A percentile compares a stretch with the other conserved stretches of the same genome.
phyloP scores from a whole-genome alignment of 2,797 vertebrate genomes.

The Cossypha niveicapilla region DNA sequence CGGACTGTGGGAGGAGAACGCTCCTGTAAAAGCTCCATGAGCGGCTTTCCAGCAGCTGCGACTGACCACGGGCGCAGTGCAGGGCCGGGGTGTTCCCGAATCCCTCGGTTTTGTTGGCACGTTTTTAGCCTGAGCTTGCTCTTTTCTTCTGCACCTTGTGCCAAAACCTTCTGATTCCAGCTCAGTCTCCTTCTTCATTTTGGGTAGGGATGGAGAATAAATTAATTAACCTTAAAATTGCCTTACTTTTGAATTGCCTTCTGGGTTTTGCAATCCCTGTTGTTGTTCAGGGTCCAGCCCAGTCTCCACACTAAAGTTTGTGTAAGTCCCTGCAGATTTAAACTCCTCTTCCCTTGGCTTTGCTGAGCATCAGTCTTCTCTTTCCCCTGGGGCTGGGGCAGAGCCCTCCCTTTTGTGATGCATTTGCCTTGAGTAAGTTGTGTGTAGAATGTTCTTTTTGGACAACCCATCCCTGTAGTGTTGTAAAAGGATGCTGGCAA shows the following conservation, averaged over 20 bases:
- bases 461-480: rapidly evolving
- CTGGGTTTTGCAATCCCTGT: background rate
- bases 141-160: background rate
- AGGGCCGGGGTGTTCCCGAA: background rate
- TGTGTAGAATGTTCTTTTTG: background rate
- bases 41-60: background rate
- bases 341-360: background rate
- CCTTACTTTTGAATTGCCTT: rapidly evolving
- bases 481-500: background rate
- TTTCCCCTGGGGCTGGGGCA: background rate
- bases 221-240: background rate
- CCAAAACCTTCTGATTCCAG: background rate
- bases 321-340: background rate
- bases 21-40: background rate
- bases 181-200: background rate
- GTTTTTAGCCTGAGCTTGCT: background rate
- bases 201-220: background rate
- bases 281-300: background rate
- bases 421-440: rapidly evolving
- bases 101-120: background rate
- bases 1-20: rapidly evolving
- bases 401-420: rapidly evolving
- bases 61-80: rapidly evolving
- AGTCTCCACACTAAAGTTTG: rapidly evolving
- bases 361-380: background rate